Evolutionary conservation across 2,797 vertebrate genomes (phyloP), one percentile per base, ranked within the genome.

Genomic region (Girardinus metallicus): DNA sequence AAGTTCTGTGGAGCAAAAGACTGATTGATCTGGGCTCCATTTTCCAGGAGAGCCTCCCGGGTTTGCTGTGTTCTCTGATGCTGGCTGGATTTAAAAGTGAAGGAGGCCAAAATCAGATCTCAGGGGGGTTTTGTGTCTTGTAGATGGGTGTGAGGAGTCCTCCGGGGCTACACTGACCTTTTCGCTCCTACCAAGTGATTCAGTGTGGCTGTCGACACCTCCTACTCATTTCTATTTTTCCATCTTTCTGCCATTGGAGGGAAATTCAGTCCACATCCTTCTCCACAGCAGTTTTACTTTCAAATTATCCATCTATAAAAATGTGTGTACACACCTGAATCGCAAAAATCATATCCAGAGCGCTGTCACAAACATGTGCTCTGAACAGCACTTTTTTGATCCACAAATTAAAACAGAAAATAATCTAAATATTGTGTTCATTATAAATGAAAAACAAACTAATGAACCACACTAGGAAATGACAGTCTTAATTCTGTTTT

Each of bases 301-400:
- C 76, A 77, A 76, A 70, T 55, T 64, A 51, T 87, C 80, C 83
- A 46, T 90, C 86, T 88, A 76, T 90, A 91, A 90, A 91, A 84
- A 91, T 86, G 88, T 55, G 77, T 62, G 36, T 44, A 16, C 72
- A 51, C 57, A 39, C 72, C 73, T 78, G 60, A 85, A 86, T 83
- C 82, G 78, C 80, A 84, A 75, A 73, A 72, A 21, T 83, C 75
- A 74, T 74, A 87, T 80, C 60, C 76, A 71, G 76, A 64, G 79
- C 77, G n/a, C 87, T 86, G 85, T 90, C 83, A 81, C 80, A 81
- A 91, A 82, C 87, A 90, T 71, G 80, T 90, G 87, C 87, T 78
- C 43, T 29, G 79, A 44, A 71, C 5, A 73, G 82, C 80, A 76
- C 71, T 26, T 84, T 49, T 80, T 88, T 55, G 60, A 62, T 88